Conservation (phyloP, 1,140 invertebrate genomes). For the Dermatophagoides farinae region DNA sequence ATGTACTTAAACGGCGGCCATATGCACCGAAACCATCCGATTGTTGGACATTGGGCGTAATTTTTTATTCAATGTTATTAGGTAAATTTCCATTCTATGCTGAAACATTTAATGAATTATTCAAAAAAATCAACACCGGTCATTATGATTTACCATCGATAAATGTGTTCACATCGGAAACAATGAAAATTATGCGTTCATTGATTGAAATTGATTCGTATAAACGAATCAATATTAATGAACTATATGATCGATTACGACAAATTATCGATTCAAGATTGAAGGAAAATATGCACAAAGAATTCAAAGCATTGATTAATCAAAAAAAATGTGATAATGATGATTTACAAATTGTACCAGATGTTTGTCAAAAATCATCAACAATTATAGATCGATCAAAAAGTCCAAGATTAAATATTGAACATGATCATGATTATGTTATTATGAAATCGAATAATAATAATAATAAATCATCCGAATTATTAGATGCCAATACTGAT, state of each 20-base stretch:
- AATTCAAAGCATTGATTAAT: not conserved
- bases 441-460: not conserved
- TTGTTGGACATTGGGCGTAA: constrained; percentile 65
- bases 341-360: not conserved
- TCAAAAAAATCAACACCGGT: constrained; percentile 48
- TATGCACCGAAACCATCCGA: constrained; percentile 48
- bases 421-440: not conserved
- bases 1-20: constrained; percentile 44
- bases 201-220: not conserved
- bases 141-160: constrained; percentile 42
- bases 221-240: not conserved
- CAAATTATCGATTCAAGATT: not conserved
- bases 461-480: not conserved
- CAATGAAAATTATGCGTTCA: not conserved
- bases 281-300: not conserved
- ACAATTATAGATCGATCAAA: not conserved
- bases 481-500: not conserved
- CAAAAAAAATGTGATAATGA: not conserved
- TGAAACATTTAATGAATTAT: constrained; percentile 49
- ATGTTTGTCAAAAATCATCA: not conserved
- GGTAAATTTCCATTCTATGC: constrained; percentile 73
- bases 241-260: not conserved
- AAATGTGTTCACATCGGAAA: not conserved
- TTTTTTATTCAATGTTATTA: constrained; percentile 62
- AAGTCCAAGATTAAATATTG: not conserved